Conservation (phyloP, 2,888 invertebrate species). For the Charanyca ferruginea region DNA sequence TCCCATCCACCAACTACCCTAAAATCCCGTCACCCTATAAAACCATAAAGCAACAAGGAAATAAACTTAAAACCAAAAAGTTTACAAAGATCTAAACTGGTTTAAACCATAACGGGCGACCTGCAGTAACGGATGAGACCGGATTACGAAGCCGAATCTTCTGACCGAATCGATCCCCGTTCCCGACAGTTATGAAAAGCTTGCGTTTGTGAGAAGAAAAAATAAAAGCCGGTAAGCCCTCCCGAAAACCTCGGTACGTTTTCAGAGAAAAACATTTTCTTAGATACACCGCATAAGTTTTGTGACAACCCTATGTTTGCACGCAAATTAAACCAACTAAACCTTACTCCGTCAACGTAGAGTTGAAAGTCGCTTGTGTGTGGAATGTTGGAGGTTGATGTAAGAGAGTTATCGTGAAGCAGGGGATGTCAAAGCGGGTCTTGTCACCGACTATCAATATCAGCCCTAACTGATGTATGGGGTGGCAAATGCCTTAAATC, state of each 20-base stretch:
- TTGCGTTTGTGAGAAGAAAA: conserved; percentile 77
- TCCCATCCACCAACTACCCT: conserved; percentile 35
- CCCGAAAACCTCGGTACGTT: conserved; percentile 83
- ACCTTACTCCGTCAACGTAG: conserved; percentile 62
- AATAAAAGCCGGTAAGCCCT: conserved; percentile 82
- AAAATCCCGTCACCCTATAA: conserved; percentile 36
- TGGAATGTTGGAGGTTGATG: conserved; percentile 46
- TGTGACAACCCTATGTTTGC: conserved; percentile 67
- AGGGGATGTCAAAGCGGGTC: conserved; percentile 80
- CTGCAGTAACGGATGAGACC: conserved; percentile 72
- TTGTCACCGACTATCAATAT: conserved; percentile 90
- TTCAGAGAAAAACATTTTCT: conserved; percentile 85
- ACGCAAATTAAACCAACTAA: conserved; percentile 12
- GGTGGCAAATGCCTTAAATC: conserved; percentile 88
- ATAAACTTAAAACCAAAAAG: conserved; percentile 58
- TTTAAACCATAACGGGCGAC: conserved; percentile 56
- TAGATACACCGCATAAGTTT: conserved; percentile 82
- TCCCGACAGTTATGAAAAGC: conserved; percentile 88
- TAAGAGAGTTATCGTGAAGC: conserved; percentile 62
- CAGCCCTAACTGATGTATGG: conserved; percentile 86
- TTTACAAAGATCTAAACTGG: conserved; percentile 51
- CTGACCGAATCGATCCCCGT: conserved; percentile 78
- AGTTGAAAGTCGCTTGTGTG: conserved; percentile 49
- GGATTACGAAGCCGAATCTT: conserved; percentile 82
- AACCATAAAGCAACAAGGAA: conserved; percentile 68